Evolutionary conservation across 2,113 vertebrate species (phyloP).

Genomic region (Nerophis lumbriciformis): DNA sequence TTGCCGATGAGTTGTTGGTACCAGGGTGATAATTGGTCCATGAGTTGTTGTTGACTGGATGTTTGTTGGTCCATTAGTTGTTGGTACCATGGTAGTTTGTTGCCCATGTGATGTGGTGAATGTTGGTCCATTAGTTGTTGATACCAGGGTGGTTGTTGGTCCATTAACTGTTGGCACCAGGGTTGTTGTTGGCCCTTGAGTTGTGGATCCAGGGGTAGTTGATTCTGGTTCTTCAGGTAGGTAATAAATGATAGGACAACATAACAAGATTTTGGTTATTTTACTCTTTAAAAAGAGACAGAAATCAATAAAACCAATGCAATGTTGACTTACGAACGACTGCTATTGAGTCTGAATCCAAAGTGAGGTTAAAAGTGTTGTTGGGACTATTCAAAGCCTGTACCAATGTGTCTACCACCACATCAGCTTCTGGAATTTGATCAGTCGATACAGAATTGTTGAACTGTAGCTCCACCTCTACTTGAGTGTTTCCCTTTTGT

Average conservation of each 20-base stretch:
- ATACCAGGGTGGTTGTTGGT: neutral
- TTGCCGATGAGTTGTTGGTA: neutral
- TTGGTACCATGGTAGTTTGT: neutral
- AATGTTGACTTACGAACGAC: constrained; percentile 5
- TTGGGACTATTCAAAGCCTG: neutral
- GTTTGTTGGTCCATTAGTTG: neutral
- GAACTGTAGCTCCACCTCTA: constrained; percentile 5
- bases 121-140: neutral
- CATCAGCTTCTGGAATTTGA: neutral
- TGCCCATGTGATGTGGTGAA: too few species aligned
- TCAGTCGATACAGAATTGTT: neutral
- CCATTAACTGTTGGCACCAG: neutral
- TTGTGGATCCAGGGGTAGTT: neutral
- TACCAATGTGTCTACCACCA: neutral
- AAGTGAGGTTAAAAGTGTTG: neutral
- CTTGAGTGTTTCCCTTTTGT: neutral
- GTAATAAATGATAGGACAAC: too few species aligned
- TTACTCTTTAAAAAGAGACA: too few species aligned
- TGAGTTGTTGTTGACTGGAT: neutral
- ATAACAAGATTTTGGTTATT: too few species aligned
- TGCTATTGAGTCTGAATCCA: neutral
- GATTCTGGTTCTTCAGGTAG: neutral
- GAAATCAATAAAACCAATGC: too few species aligned
- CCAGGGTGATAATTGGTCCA: neutral
- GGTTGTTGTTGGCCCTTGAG: neutral